phyloP scores from a whole-genome alignment of 2,888 invertebrate species.

The Cephus nigrinus region DNA sequence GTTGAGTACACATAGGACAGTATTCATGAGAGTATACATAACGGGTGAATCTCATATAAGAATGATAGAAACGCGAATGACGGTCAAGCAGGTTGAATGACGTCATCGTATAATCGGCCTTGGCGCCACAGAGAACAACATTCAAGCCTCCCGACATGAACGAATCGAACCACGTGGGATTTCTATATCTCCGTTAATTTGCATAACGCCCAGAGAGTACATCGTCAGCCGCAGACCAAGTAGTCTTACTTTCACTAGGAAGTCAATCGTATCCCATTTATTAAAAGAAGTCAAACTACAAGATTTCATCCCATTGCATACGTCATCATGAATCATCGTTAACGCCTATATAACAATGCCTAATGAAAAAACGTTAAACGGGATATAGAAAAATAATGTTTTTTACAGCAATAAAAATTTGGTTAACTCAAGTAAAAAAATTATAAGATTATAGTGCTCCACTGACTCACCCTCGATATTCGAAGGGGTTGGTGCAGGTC shows the following conservation, averaged over 20 bases:
- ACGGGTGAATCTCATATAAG: background rate
- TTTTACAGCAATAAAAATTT: too few species aligned
- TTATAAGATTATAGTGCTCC: too few species aligned
- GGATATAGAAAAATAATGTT: too few species aligned
- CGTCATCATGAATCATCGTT: too few species aligned
- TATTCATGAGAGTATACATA: background rate
- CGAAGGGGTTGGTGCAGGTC: constrained; percentile 82
- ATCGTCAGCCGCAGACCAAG: background rate
- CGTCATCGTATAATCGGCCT: background rate
- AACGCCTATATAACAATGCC: too few species aligned
- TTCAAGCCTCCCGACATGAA: background rate
- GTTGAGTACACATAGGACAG: background rate
- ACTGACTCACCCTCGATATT: constrained; percentile 79
- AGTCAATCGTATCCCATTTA: too few species aligned
- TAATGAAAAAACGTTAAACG: too few species aligned
- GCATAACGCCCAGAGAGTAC: background rate
- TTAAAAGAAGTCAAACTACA: background rate
- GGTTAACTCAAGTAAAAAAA: too few species aligned
- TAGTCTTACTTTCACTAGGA: background rate
- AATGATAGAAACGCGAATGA: background rate
- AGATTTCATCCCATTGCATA: background rate
- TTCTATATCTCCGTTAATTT: background rate
- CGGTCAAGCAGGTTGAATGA: background rate
- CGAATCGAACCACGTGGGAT: background rate
- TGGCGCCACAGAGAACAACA: background rate